phyloP scores from a whole-genome alignment of 2,888 invertebrate species.

The Lucinisca nassula region DNA sequence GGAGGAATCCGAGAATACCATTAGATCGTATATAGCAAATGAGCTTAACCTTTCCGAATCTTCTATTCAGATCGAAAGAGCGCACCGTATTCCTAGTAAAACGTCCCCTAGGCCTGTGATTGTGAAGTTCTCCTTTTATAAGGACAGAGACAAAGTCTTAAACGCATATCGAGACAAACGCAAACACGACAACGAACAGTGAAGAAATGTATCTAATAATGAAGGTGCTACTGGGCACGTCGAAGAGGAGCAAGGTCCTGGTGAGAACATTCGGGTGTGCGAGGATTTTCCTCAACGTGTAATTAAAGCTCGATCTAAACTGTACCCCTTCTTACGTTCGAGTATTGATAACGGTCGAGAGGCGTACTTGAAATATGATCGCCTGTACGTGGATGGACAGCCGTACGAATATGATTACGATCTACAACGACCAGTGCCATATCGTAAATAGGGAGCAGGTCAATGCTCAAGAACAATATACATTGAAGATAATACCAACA shows the following conservation, averaged over 20 bases:
- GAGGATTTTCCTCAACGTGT: conserved; percentile 6
- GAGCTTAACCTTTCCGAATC: not conserved
- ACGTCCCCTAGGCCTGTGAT: not conserved
- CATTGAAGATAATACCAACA: not conserved
- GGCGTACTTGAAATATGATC: not conserved
- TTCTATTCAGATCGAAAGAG: not conserved
- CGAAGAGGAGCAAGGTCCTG: not conserved
- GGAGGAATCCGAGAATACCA: conserved; percentile 3
- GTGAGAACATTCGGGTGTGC: not conserved
- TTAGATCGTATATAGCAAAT: not conserved
- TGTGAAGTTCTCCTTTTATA: not conserved
- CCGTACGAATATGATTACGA: not conserved
- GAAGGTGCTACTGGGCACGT: not conserved
- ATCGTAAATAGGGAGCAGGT: not conserved
- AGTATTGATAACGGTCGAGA: not conserved
- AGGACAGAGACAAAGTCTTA: not conserved
- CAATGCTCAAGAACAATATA: not conserved
- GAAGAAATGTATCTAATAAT: not conserved
- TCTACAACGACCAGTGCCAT: not conserved
- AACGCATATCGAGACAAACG: not conserved
- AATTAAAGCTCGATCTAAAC: not conserved
- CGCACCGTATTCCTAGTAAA: conserved; percentile 5
- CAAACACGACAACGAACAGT: not conserved
- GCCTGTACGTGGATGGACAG: not conserved
- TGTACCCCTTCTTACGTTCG: not conserved